Evolutionary conservation across 1,140 invertebrate genomes (phyloP).

Genomic region (Bicyclus anynana): DNA sequence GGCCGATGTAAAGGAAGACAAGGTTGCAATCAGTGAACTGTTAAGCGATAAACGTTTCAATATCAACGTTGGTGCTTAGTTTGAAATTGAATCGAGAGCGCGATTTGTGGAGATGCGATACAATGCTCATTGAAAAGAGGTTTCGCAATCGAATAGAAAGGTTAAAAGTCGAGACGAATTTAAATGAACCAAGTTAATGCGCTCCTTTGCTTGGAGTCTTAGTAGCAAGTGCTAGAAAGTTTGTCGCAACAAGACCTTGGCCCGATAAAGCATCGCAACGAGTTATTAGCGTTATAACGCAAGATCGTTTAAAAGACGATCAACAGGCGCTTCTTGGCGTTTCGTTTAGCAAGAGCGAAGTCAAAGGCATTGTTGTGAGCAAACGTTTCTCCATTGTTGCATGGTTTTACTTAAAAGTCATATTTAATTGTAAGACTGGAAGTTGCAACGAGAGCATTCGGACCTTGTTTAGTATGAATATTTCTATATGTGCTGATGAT

Average conservation of each 20-base stretch:
- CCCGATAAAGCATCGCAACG: constrained; percentile 56
- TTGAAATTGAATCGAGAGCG: constrained; percentile 22
- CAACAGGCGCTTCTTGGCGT: constrained; percentile 55
- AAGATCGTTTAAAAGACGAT: constrained; percentile 74
- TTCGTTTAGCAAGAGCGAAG: constrained; percentile 55
- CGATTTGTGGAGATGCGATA: constrained; percentile 26
- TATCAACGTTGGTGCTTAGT: constrained; percentile 41
- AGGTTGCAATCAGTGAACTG: constrained; percentile 59
- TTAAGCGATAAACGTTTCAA: constrained; percentile 53
- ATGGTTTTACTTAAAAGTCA: constrained; percentile 57
- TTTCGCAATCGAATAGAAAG: constrained; percentile 58
- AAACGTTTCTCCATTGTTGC: constrained; percentile 43
- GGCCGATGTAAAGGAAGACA: constrained; percentile 54
- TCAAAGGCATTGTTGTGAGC: constrained; percentile 60
- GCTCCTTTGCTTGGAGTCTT: constrained; percentile 42
- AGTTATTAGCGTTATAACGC: constrained; percentile 59
- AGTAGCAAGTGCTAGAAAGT: constrained; percentile 67
- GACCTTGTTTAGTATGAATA: background rate
- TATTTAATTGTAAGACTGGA: constrained; percentile 53
- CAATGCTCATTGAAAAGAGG: constrained; percentile 43
- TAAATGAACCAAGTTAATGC: constrained; percentile 48
- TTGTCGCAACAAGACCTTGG: constrained; percentile 63
- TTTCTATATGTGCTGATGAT: background rate
- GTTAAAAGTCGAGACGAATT: constrained; percentile 67
- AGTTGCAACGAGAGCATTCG: constrained; percentile 3